Conservation (phyloP, 2,888 invertebrate genomes). For the Parnassius glacialis region DNA sequence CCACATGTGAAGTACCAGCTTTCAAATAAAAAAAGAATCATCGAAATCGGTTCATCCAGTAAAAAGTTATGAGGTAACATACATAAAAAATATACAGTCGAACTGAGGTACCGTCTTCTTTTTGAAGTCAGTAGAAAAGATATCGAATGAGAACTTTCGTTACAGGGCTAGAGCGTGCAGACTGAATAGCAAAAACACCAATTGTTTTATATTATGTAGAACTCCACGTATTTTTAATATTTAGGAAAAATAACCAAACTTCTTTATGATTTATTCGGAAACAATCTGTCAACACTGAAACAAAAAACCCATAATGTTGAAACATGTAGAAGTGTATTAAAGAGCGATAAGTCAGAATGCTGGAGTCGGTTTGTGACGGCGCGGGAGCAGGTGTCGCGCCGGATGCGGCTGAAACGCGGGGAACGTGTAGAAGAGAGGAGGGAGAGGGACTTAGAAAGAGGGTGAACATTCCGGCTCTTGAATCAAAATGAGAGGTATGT, state of each 20-base stretch:
- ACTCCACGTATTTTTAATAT: neutral
- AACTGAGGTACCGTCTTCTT: too few species aligned
- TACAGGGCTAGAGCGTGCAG: too few species aligned
- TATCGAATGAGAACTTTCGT: too few species aligned
- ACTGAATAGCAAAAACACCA: too few species aligned
- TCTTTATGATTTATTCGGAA: conserved; percentile 47
- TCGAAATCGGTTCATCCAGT: too few species aligned
- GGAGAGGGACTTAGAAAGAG: conserved; percentile 36
- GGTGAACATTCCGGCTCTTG: conserved; percentile 39
- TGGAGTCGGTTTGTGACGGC: conserved; percentile 39
- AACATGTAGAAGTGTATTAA: conserved; percentile 66
- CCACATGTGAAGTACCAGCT: too few species aligned
- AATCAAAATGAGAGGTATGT: neutral
- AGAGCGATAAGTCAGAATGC: conserved; percentile 60
- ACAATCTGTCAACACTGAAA: conserved; percentile 52
- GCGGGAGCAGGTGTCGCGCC: conserved; percentile 74
- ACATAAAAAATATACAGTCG: too few species aligned
- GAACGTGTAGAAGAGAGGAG: conserved; percentile 30
- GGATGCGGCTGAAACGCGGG: conserved; percentile 67
- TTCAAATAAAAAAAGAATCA: too few species aligned
- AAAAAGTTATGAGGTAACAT: too few species aligned
- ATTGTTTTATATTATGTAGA: too few species aligned
- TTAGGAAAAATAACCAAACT: neutral
- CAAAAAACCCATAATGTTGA: conserved; percentile 62
- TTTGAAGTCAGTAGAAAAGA: too few species aligned